Evolutionary conservation across 2,888 invertebrate genomes (phyloP).

Genomic region (Agrochola circellaris): DNA sequence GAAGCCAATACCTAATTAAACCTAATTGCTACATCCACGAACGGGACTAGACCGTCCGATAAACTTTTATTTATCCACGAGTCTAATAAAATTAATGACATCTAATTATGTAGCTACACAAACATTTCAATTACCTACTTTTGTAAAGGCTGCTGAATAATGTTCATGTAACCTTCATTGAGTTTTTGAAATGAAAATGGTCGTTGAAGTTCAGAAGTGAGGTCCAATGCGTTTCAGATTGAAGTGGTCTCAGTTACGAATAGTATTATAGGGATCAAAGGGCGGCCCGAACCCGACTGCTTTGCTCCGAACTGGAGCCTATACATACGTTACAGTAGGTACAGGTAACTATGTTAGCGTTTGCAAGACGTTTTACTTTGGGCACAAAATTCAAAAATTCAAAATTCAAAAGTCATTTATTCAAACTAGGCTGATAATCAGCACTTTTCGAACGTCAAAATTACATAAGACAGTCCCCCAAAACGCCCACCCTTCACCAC

Average conservation of each 20-base stretch:
- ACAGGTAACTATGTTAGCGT: neutral
- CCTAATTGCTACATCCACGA: neutral
- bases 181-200: conserved; percentile 7
- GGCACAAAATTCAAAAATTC: too few relatives aligned
- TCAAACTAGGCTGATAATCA: too few relatives aligned
- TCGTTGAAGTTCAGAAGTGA: neutral
- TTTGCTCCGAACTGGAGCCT: neutral
- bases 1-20: neutral
- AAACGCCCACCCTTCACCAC: too few relatives aligned
- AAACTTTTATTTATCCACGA: neutral
- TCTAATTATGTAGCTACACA: neutral
- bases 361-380: neutral
- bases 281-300: neutral
- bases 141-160: neutral
- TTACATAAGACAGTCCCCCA: too few relatives aligned
- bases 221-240: conserved; percentile 17
- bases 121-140: neutral
- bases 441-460: too few relatives aligned
- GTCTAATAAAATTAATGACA: neutral
- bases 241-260: conserved; percentile 31
- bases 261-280: conserved; percentile 25
- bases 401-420: too few relatives aligned
- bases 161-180: neutral
- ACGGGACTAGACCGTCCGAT: neutral
- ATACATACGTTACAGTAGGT: neutral